Base-by-base conservation (phyloP, 2,113 vertebrate species). In the Centrocercus urophasianus region DNA sequence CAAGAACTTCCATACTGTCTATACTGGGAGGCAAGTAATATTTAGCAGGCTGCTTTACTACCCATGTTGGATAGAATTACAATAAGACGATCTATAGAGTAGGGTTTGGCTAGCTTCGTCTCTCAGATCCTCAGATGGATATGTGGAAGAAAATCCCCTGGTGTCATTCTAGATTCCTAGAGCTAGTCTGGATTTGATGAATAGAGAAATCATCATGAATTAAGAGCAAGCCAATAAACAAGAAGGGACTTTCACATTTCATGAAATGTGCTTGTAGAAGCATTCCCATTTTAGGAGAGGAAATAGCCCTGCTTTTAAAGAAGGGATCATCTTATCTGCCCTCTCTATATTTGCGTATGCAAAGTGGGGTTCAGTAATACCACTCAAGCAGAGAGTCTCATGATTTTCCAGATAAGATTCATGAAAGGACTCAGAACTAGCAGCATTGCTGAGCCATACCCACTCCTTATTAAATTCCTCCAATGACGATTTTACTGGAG, bases 401-500 rank as follows among this genome's bases (percentile, higher is more conserved):
- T 9, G 30, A 34, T 87, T 79, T 89, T 89, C 66, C 64, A 67
- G 34, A 57, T 40, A 34, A 81, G 43, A 78, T 52, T 59, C 2
- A 2, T 8, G 45, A 66, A 73, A 54, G 24, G 64, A 52, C 34
- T 88, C 60, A 32, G 89, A 86, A 94, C 75, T 40, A 90, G 64
- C 48, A 89, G 74, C 10, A 1, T 43, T 36, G 50, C 75, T 86
- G 52, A 95, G 88, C 73, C 76, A 72, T 88, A 76, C 59, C 65
- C 60, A 67, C 70, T 89, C 82, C 91, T 97, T 97, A 95, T 96
- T 95, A 95, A 86, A 93, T 91, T 95, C 81, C 77, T 95, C 94
- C 95, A 93, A 80, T 94, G 93, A 91, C 93, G 97, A 96, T 95
- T 97, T 96, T 90, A 96, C 65, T 90, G 73, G 77, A 86, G 89